Evolutionary conservation across 1,140 invertebrate genomes (phyloP).

Genomic region (Aphelenchoides avenae): DNA sequence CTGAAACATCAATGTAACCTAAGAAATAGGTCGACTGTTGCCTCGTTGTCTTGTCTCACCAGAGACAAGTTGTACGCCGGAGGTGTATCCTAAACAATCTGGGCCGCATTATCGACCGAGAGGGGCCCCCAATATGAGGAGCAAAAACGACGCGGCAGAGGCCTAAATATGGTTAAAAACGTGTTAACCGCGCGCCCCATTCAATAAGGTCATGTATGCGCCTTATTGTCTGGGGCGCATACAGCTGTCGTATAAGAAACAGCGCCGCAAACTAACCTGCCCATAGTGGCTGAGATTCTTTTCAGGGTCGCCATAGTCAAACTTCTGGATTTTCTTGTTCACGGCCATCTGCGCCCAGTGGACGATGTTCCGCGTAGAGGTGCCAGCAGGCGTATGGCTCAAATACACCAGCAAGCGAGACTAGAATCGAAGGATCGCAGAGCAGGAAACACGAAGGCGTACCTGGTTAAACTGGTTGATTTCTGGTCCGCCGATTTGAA

Average conservation of each 20-base stretch:
- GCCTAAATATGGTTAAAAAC: no score
- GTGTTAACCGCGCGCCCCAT: no score
- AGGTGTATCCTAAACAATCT: conserved; percentile 30
- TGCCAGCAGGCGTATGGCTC: conserved; percentile 39
- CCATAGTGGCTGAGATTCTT: conserved; percentile 35
- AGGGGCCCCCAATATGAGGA: no score
- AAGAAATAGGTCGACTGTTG: not conserved
- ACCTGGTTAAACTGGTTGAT: conserved; percentile 37
- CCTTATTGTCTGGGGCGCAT: no score
- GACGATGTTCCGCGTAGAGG: conserved; percentile 41
- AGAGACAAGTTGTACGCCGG: conserved; percentile 47
- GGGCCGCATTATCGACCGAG: no score
- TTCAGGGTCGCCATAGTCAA: conserved; percentile 29
- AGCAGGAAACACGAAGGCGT: not conserved
- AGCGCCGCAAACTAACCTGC: no score
- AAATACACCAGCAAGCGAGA: conserved; percentile 34
- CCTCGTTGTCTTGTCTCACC: conserved; percentile 40
- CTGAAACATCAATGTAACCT: conserved; percentile 28
- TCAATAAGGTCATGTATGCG: no score
- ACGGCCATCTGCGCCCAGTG: conserved; percentile 38
- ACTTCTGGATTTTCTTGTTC: conserved; percentile 37
- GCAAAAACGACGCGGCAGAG: no score
- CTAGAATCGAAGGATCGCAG: no score
- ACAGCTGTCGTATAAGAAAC: no score
- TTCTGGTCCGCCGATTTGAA: conserved; percentile 43